phyloP scores from a whole-genome alignment of 2,888 invertebrate species.

The Caenorhabditis sinica region DNA sequence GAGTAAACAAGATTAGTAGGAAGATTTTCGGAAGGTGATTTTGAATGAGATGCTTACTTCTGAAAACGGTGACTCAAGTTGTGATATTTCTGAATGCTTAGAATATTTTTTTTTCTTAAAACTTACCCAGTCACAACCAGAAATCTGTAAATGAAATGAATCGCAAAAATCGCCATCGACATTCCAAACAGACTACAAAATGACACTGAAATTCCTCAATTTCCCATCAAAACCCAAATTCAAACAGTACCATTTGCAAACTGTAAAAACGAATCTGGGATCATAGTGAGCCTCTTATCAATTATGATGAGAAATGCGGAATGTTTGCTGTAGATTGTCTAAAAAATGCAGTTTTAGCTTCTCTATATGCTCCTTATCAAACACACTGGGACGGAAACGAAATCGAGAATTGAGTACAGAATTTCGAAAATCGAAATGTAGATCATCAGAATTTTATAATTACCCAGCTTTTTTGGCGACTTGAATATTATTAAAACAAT shows the following conservation, averaged over 20 bases:
- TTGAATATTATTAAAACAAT: slow-evolving; percentile 3
- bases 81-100: neutral
- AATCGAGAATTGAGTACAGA: neutral
- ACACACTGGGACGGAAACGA: neutral
- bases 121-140: slow-evolving; percentile 4
- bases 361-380: no score
- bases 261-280: neutral
- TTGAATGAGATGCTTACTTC: neutral
- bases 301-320: slow-evolving; percentile 23
- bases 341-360: no score
- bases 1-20: no score
- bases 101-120: no score
- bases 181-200: slow-evolving; percentile 18
- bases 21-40: no score
- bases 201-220: neutral
- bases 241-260: no score
- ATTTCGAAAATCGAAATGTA: slow-evolving; percentile 25
- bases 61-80: neutral
- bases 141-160: slow-evolving; percentile 32
- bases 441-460: slow-evolving; percentile 32
- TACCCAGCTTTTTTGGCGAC: slow-evolving; percentile 15
- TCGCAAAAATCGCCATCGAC: slow-evolving; percentile 17
- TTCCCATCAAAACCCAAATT: neutral
- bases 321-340: slow-evolving; percentile 15
- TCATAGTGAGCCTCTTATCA: neutral